These are phyloP conservation scores for Cochlearius cochlearius DNA, from an alignment of 2,113 vertebrate genomes.

Conservation along the genomic window DNA sequence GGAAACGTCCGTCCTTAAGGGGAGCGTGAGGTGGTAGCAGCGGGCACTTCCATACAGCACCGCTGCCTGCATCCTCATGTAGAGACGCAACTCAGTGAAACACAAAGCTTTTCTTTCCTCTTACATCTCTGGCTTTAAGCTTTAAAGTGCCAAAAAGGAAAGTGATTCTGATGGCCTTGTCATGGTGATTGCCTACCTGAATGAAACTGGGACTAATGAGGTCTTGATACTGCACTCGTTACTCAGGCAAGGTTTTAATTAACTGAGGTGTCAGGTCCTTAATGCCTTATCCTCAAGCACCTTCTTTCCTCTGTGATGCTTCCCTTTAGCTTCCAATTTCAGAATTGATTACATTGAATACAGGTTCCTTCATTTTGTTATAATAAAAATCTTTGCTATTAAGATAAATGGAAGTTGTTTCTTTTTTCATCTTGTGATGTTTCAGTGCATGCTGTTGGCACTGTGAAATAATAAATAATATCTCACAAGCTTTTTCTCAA, in stretches of 20 bases:
- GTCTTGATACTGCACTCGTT: not conserved
- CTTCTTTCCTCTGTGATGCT: not conserved
- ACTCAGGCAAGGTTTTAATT: slow-evolving; percentile 39
- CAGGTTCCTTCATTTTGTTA: not conserved
- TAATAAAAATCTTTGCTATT: not conserved
- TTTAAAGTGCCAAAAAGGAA: not conserved
- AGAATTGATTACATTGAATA: not conserved
- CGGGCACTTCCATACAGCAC: not conserved
- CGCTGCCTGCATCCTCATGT: rapidly evolving
- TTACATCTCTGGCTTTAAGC: not conserved
- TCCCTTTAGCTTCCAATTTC: not conserved
- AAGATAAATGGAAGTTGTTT: not conserved
- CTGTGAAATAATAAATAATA: not conserved
- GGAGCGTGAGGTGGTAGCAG: not conserved
- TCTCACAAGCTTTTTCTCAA: not conserved
- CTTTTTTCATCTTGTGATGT: not conserved
- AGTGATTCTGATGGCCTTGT: not conserved
- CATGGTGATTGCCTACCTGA: not conserved
- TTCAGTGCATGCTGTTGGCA: not conserved
- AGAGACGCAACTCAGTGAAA: not conserved
- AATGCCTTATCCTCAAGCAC: not conserved
- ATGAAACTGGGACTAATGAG: slow-evolving; percentile 12
- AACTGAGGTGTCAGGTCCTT: slow-evolving; percentile 26
- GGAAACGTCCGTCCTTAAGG: rapidly evolving
- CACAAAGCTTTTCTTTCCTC: not conserved